Evolutionary conservation across 1,140 invertebrate genomes (phyloP), one percentile per base, ranked within the genome.

Genomic region (Anoplophora glabripennis): DNA sequence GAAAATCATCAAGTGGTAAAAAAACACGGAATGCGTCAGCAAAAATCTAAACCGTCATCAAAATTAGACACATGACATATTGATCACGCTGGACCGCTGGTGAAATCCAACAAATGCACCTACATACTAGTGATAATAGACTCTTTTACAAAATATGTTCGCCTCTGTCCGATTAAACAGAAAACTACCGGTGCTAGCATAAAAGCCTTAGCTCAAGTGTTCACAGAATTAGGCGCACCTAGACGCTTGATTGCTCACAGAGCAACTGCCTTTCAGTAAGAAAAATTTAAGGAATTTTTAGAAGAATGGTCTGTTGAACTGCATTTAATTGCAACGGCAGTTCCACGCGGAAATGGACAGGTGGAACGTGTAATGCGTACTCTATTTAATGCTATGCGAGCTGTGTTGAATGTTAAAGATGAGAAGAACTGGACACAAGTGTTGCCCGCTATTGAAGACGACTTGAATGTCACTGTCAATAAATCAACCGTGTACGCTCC

Each of bases 361-460:
- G 51, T 53, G 41, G 61, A 63, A 28, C 61, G 61, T 4, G 49
- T 60, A 14, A 63, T 63, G 61, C 14, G 61, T 28, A 59, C 48
- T 10, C 1, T 63, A 11, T 63, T 63, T 44, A 63, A 63, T 54
- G 34, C 38, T 35, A 33, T 63, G 47, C 44, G 54, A 15, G 56
- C 56, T 1, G 44, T 45, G 15, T 41, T 61, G 12, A 60, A 37
- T 38, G 53, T 10, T 3, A 42, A 60, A 56, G 42, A 60, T 3
- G 52, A 61, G 49, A 52, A 60, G 17, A 60, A 35, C 46, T 45
- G 44, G 46, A 57, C n/a, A n/a, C n/a, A n/a, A n/a, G n/a, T n/a
- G n/a, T n/a, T n/a, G n/a, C n/a, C n/a, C n/a, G n/a, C n/a, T n/a
- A n/a, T n/a, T n/a, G n/a, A n/a, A n/a, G n/a, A n/a, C n/a, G n/a